These are phyloP conservation scores for Gallinago undulata DNA, from an alignment of 2,113 vertebrate species.

Conservation along the genomic window DNA sequence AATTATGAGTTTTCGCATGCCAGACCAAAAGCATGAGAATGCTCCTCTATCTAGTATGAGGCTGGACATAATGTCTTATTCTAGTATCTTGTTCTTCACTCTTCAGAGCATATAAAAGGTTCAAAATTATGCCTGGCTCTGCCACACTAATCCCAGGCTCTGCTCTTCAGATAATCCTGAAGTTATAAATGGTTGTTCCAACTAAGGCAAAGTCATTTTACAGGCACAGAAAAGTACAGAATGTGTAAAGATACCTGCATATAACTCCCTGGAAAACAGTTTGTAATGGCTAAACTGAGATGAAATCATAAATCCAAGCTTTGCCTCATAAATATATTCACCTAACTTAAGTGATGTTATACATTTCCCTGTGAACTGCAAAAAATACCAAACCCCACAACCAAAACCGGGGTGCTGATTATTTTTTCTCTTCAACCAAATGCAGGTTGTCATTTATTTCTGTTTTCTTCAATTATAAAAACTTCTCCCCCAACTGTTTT, in stretches of 20 bases:
- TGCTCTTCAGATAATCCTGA: background rate
- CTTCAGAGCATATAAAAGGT: background rate
- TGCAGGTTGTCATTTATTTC: background rate
- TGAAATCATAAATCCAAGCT: background rate
- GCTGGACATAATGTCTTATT: background rate
- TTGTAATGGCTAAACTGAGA: background rate
- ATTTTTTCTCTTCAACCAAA: background rate
- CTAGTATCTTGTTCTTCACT: background rate
- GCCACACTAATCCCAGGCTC: background rate
- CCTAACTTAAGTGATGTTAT: background rate
- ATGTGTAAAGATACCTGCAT: background rate
- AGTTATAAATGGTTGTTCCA: background rate
- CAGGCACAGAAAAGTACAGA: background rate
- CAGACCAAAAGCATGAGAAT: background rate
- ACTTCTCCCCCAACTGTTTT: background rate
- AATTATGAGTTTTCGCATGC: background rate
- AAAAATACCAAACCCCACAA: background rate
- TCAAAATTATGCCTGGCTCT: background rate
- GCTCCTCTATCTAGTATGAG: background rate
- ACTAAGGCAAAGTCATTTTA: background rate
- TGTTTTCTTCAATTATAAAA: background rate
- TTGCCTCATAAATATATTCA: background rate
- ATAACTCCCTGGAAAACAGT: background rate
- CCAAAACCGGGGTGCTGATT: background rate
- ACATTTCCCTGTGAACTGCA: background rate